These are phyloP conservation scores for Cyclophora albipunctata DNA, from an alignment of 2,888 invertebrate genomes.

Conservation along the genomic window DNA sequence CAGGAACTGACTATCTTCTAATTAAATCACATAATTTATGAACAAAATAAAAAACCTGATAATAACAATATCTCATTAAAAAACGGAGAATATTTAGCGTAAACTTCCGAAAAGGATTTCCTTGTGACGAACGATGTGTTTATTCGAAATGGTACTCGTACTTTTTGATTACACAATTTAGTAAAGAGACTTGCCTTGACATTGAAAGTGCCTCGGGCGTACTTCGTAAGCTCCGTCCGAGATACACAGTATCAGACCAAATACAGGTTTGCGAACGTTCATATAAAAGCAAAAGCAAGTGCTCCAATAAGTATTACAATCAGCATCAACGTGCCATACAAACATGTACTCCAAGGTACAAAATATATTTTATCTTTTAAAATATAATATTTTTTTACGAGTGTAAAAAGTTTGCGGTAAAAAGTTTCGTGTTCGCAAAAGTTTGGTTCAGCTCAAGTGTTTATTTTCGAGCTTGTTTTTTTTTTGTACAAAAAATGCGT, in stretches of 20 bases:
- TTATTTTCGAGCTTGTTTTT: too few species aligned
- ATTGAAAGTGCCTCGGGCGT: constrained; percentile 52
- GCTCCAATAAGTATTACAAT: constrained; percentile 57
- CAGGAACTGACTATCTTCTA: too few species aligned
- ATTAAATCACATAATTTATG: too few species aligned
- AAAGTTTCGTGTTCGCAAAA: neutral
- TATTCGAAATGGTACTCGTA: constrained; percentile 10
- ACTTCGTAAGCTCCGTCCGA: neutral
- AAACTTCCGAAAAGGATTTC: constrained; percentile 32
- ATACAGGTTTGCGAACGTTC: constrained; percentile 49
- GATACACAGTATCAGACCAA: constrained; percentile 30
- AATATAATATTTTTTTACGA: neutral
- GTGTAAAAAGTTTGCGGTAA: neutral
- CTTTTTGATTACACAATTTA: constrained; percentile 33
- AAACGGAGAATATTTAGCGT: too few species aligned
- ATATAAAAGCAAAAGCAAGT: constrained; percentile 64
- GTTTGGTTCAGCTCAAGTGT: neutral
- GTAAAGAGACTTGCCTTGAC: constrained; percentile 49
- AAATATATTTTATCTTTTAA: constrained; percentile 15
- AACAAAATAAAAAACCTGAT: too few species aligned
- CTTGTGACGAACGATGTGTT: constrained; percentile 16
- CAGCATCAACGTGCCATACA: constrained; percentile 47
- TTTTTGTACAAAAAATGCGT: too few species aligned
- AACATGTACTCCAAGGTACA: constrained; percentile 69
- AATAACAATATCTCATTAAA: too few species aligned